Evolutionary conservation across 92 coral and sea anemone species (phyloP).

Genomic region (Palythoa grandis): DNA sequence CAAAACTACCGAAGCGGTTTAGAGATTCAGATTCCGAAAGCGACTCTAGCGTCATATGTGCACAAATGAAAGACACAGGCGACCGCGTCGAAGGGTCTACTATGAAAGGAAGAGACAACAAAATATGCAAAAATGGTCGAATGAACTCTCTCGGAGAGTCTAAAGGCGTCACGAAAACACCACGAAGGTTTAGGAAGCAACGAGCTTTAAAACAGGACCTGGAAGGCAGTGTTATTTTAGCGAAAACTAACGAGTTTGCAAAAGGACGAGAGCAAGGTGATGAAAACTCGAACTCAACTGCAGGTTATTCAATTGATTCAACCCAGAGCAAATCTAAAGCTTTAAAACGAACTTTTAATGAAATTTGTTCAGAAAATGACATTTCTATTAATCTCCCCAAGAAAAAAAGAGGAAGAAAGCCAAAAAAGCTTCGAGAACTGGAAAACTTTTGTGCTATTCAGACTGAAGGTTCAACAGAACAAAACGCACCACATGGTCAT

Average conservation of each 20-base stretch:
- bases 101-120: constrained; percentile 67
- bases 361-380: constrained; percentile 61
- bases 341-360: constrained; percentile 61
- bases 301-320: constrained; percentile 34
- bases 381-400: constrained; percentile 51
- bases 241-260: constrained; percentile 36
- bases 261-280: constrained; percentile 25
- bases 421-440: constrained; percentile 50
- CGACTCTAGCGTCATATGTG: constrained; percentile 62
- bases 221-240: constrained; percentile 49
- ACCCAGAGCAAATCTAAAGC: not conserved
- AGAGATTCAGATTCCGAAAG: constrained; percentile 93
- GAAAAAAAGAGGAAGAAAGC: constrained; percentile 76
- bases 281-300: constrained; percentile 40
- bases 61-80: constrained; percentile 47
- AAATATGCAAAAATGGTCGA: constrained; percentile 79
- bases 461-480: constrained; percentile 34
- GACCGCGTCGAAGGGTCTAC: constrained; percentile 59
- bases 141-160: constrained; percentile 71
- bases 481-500: constrained; percentile 71
- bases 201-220: constrained; percentile 36
- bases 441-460: constrained; percentile 3
- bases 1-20: constrained; percentile 91
- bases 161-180: constrained; percentile 36
- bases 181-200: constrained; percentile 26